Percentiles rank a stretch among this genome's conserved stretches.
Evolutionary conservation across 2,113 vertebrate species (phyloP).

Genomic region (Solea senegalensis): DNA sequence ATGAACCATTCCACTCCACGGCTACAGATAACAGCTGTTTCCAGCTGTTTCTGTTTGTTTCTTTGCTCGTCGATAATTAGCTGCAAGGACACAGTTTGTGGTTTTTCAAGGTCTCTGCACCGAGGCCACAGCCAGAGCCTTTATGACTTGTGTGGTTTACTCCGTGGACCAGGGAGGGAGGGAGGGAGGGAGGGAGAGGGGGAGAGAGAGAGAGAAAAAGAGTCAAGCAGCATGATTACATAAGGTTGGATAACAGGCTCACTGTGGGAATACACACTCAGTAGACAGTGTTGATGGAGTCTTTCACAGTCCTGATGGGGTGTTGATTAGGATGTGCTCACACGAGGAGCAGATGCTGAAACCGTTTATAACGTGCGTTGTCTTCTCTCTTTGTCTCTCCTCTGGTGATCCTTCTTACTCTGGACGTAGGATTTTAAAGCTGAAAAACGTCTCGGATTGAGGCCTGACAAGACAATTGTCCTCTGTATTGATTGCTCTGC

Average conservation of each 20-base stretch:
- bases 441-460: too few relatives aligned
- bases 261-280: conserved; percentile 62
- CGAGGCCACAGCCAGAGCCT: conserved; percentile 46
- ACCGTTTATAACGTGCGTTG: conserved; percentile 56
- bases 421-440: too few relatives aligned
- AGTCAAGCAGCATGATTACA: conserved; percentile 58
- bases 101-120: conserved; percentile 56
- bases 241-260: conserved; percentile 65
- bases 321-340: conserved; percentile 74
- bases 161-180: neutral
- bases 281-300: conserved; percentile 73
- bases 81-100: conserved; percentile 31
- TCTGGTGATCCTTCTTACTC: neutral
- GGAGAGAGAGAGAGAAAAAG: neutral
- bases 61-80: neutral
- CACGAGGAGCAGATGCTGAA: conserved; percentile 67
- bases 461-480: too few relatives aligned
- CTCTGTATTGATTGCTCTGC: too few relatives aligned
- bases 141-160: conserved; percentile 18
- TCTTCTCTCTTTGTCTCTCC: conserved; percentile 27
- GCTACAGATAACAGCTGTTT: too few relatives aligned
- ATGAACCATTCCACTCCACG: too few relatives aligned
- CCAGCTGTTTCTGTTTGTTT: too few relatives aligned
- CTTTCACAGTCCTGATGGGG: conserved; percentile 73
- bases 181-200: conserved; percentile 19